These are phyloP conservation scores for Pseudochirops cupreus DNA, from an alignment of 2,797 vertebrate species.

Conservation along the genomic window DNA sequence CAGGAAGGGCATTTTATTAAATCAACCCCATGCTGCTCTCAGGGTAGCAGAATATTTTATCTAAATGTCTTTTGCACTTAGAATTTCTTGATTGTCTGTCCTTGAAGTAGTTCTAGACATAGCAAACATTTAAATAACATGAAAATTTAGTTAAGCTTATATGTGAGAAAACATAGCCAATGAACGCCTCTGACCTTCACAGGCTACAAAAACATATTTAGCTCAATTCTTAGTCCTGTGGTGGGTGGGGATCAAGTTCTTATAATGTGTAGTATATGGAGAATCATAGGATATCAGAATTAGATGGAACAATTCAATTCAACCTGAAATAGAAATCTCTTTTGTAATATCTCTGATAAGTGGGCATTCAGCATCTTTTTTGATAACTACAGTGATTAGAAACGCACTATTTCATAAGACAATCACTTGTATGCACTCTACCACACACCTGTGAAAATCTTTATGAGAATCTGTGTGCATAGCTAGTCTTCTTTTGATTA, in stretches of 20 bases:
- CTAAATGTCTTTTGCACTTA: conserved; percentile 2
- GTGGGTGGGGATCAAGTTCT: neutral
- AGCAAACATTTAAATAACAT: neutral
- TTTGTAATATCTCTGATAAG: neutral
- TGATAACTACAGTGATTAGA: neutral
- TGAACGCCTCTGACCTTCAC: too few species aligned
- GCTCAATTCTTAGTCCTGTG: neutral
- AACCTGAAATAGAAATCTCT: neutral
- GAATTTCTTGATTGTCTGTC: neutral
- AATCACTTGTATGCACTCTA: neutral
- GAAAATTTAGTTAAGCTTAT: neutral
- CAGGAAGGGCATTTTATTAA: neutral
- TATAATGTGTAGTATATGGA: neutral
- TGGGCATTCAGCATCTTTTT: neutral
- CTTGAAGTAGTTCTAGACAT: neutral
- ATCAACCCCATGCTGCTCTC: neutral
- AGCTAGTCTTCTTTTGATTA: neutral
- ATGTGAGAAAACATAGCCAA: neutral
- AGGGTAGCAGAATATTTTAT: conserved; percentile 3
- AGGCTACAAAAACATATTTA: neutral
- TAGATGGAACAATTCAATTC: neutral
- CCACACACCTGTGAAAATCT: neutral
- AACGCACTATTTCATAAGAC: neutral
- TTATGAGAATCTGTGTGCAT: neutral
- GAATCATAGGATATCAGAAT: neutral